A percentile compares a stretch with the other conserved stretches of the same genome.
These are phyloP conservation scores for Acromyrmex echinatior DNA, from an alignment of 1,140 invertebrate genomes.

Conservation along the genomic window DNA sequence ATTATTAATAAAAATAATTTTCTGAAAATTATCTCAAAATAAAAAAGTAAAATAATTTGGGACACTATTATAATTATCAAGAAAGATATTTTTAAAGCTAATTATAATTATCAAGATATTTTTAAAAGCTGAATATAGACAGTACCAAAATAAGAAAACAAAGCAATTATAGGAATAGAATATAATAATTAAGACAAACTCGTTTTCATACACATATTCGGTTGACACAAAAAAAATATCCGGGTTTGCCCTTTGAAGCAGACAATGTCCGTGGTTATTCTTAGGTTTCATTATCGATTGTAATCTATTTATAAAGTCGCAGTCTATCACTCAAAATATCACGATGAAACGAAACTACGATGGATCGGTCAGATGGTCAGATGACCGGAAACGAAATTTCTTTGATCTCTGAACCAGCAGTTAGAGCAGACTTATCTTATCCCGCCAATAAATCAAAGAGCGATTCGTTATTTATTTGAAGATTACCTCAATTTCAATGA, in stretches of 20 bases:
- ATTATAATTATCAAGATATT: background rate
- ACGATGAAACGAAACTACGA: background rate
- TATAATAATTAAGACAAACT: background rate
- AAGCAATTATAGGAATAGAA: background rate
- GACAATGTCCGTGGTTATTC: conserved; percentile 55
- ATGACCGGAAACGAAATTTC: conserved; percentile 27
- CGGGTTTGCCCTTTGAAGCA: conserved; percentile 18
- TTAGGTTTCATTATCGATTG: conserved; percentile 64
- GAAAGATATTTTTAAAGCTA: background rate
- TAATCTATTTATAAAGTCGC: conserved; percentile 63
- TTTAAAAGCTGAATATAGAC: background rate
- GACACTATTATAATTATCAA: background rate
- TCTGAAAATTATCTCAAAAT: background rate
- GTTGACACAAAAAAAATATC: background rate
- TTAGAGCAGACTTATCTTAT: background rate
- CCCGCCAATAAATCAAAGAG: background rate
- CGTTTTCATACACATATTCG: background rate
- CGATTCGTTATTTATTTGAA: background rate
- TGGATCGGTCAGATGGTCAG: background rate
- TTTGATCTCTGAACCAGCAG: background rate
- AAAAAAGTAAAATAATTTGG: background rate
- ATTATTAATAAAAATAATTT: conserved; percentile 23
- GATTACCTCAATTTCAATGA: background rate
- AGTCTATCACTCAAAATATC: conserved; percentile 26
- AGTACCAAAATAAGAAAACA: background rate